A percentile compares a stretch with the other conserved stretches of the same genome.
Evolutionary conservation across 2,113 vertebrate species (phyloP).

Genomic region (Orthonyx spaldingii): DNA sequence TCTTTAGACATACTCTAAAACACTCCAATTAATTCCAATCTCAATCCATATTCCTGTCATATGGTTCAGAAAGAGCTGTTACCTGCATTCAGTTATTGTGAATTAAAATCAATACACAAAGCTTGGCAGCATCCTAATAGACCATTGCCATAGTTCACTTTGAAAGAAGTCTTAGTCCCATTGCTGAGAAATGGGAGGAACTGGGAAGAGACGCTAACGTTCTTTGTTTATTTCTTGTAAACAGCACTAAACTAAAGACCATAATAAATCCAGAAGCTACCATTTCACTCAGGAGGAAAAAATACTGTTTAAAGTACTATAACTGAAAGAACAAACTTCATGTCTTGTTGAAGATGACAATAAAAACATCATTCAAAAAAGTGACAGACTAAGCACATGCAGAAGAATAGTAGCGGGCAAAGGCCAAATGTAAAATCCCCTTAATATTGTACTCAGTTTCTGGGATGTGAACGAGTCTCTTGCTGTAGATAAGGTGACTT

Average conservation of each 20-base stretch:
- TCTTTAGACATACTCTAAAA: background rate
- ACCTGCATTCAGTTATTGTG: conserved; percentile 7
- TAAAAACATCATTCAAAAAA: background rate
- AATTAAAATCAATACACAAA: conserved; percentile 43
- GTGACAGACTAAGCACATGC: rapidly evolving
- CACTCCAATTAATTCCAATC: background rate
- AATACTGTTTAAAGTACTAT: background rate
- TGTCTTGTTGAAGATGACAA: background rate
- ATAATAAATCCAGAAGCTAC: background rate
- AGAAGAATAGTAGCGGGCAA: background rate
- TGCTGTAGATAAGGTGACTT: background rate
- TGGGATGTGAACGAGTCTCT: background rate
- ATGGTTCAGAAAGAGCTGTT: conserved; percentile 11
- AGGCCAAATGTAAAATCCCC: background rate
- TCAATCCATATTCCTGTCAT: background rate
- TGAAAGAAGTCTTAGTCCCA: background rate
- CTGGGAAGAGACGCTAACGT: background rate
- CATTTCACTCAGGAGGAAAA: background rate
- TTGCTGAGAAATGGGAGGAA: background rate
- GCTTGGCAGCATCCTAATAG: background rate
- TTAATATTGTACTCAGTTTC: background rate
- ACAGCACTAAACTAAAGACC: background rate
- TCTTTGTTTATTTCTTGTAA: background rate
- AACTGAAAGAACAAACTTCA: background rate
- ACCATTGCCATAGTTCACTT: background rate